Evolutionary conservation across 2,797 vertebrate genomes (phyloP), one percentile per base, ranked within the genome.

Genomic region (Rhadinocentrus ornatus): DNA sequence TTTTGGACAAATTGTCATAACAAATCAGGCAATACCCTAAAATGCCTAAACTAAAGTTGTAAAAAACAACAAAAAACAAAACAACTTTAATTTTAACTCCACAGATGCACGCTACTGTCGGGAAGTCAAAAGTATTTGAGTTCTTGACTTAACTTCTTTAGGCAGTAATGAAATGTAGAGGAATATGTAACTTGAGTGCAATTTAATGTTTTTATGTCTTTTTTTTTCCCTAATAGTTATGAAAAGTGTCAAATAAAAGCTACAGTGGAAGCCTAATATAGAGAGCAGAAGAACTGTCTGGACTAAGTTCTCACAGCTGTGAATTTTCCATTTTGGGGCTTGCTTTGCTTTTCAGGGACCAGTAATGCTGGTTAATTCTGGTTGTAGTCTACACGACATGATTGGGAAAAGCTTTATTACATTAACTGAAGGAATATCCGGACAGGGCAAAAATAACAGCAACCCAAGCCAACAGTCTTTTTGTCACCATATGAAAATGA

Each of bases 51-150:
- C 24, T 46, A 1, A 13, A 48, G 5, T 29, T 1, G 2, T 1
- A 56, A 24, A 32, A 58, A 22, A 73, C 53, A 32, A n/a, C n/a
- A 8, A 34, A 34, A 6, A 3, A 3, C 3, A 32, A 32, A 32
- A 32, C 31, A 39, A n/a, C 10, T 10, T 20, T 20, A 58, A 31
- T 37, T 67, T 6, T 60, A 48, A 46, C 50, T 73, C 22, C 31
- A 55, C 54, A 59, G 3, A 50, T 44, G 3, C 6, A 39, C 18
- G 16, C 58, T 64, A 52, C 71, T 62, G 62, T 81, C 52, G 41
- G 22, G 55, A 62, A 66, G 32, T 50, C 3, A 55, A 1, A 68
- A 73, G 52, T 86, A 71, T 70, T 82, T 59, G 26, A 63, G 52
- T 50, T 3, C 12, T 13, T 6, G 6, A 53, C 4, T 78, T 86